A percentile compares a stretch with the other conserved stretches of the same genome.
Evolutionary conservation across 2,888 invertebrate genomes (phyloP).

Genomic region (Meiosimyza decipiens): DNA sequence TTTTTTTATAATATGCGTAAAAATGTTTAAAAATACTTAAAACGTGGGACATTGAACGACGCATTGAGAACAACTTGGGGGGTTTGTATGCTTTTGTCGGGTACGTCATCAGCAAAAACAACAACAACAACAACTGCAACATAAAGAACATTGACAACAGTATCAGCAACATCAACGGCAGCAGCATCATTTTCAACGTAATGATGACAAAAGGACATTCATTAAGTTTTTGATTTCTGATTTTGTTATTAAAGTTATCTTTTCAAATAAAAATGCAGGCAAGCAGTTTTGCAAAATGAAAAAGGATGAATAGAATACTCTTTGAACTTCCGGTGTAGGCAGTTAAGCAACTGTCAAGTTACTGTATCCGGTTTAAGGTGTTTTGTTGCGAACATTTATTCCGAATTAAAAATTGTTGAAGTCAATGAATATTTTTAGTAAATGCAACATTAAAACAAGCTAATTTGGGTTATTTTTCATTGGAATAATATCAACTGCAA

Average conservation of each 20-base stretch:
- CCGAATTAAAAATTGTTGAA: too few relatives aligned
- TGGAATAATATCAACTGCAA: too few relatives aligned
- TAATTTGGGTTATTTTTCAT: too few relatives aligned
- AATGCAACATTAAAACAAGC: too few relatives aligned
- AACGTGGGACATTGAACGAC: not conserved
- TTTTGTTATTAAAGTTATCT: constrained; percentile 47
- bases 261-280: constrained; percentile 13
- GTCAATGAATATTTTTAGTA: too few relatives aligned
- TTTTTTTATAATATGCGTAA: too few relatives aligned
- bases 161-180: not conserved
- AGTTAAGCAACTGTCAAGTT: constrained; percentile 58
- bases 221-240: constrained; percentile 64
- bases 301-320: constrained; percentile 12
- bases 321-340: constrained; percentile 53
- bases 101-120: not conserved
- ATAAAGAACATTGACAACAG: not conserved
- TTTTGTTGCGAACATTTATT: not conserved
- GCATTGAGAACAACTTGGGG: constrained; percentile 2
- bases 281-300: constrained; percentile 9
- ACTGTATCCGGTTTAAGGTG: constrained; percentile 56
- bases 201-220: constrained; percentile 59
- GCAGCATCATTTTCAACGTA: not conserved
- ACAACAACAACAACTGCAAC: not conserved
- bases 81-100: not conserved
- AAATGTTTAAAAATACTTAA: not conserved